Evolutionary conservation across 2,888 invertebrate species (phyloP).

Genomic region (Crematogaster levior): DNA sequence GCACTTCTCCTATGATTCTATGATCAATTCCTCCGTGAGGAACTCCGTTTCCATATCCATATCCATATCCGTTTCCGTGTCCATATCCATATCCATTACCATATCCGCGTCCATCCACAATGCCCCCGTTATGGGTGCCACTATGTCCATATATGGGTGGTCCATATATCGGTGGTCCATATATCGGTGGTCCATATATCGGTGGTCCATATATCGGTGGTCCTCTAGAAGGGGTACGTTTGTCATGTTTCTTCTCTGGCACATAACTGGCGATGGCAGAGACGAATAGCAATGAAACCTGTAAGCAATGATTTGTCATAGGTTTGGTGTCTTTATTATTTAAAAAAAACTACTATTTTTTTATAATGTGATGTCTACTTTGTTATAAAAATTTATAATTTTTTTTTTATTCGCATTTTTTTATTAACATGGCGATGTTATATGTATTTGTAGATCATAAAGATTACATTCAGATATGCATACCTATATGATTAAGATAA

Average conservation of each 20-base stretch:
- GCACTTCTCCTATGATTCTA: background rate
- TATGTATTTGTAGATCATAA: background rate
- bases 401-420: background rate
- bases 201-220: slow-evolving; percentile 20
- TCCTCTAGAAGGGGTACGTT: slow-evolving; percentile 62
- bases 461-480: background rate
- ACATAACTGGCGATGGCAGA: slow-evolving; percentile 56
- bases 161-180: slow-evolving; percentile 15
- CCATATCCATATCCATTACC: slow-evolving; percentile 1
- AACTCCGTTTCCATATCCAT: background rate
- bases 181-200: background rate
- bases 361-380: background rate
- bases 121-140: background rate
- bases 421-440: background rate
- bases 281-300: slow-evolving; percentile 70
- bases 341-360: background rate
- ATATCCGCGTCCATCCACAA: background rate
- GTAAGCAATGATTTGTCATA: background rate
- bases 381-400: background rate
- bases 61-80: background rate
- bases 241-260: slow-evolving; percentile 60
- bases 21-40: background rate
- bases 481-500: background rate
- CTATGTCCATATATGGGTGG: slow-evolving; percentile 5
- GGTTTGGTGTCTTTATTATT: background rate